These are phyloP conservation scores for Sphinx pinastri DNA, from an alignment of 2,888 invertebrate species.

Conservation along the genomic window DNA sequence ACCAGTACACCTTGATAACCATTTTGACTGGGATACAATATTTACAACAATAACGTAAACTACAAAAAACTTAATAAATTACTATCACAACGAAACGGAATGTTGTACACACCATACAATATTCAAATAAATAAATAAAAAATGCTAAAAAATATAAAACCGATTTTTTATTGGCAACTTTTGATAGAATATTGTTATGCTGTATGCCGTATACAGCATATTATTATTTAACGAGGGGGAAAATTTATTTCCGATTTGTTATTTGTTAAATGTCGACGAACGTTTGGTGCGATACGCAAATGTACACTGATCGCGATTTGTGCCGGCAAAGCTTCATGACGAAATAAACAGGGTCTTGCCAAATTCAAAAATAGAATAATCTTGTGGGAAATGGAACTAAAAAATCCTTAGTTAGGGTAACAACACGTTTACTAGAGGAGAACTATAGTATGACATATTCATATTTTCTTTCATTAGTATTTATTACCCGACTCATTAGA, in stretches of 20 bases:
- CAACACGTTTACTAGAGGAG: not conserved
- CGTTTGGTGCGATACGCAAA: conserved; percentile 41
- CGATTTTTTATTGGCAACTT: conserved; percentile 63
- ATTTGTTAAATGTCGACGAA: conserved; percentile 42
- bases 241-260: conserved; percentile 42
- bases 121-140: conserved; percentile 34
- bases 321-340: conserved; percentile 46
- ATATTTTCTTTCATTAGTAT: too few species aligned
- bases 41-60: conserved; percentile 40
- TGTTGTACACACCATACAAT: conserved; percentile 49
- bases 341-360: conserved; percentile 57
- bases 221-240: conserved; percentile 45
- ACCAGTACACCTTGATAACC: conserved; percentile 69
- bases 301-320: conserved; percentile 50
- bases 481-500: too few species aligned
- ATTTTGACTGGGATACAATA: conserved; percentile 51
- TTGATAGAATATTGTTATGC: conserved; percentile 59
- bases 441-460: not conserved
- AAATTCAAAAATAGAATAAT: conserved; percentile 60
- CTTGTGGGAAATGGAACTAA: conserved; percentile 26
- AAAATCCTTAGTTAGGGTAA: conserved; percentile 27
- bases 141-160: conserved; percentile 41
- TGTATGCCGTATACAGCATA: conserved; percentile 73
- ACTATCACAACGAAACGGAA: conserved; percentile 64
- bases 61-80: conserved; percentile 40